Percentiles rank a stretch among this genome's conserved stretches.
Conservation (phyloP, 1,140 invertebrate species). For the Lepidostoma basale region DNA sequence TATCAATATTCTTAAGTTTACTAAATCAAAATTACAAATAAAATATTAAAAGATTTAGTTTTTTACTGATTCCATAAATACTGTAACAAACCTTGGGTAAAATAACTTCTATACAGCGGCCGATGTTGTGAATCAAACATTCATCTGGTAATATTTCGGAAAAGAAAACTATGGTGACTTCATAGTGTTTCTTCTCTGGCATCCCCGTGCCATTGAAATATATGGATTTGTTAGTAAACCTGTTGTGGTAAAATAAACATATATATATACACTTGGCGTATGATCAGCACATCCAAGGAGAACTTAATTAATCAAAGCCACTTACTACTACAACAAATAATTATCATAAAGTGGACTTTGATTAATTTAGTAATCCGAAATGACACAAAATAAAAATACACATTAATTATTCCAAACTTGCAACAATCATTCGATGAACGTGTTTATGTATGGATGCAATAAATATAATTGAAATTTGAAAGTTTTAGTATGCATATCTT, state of each 20-base stretch:
- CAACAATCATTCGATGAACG: no score
- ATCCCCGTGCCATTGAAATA: slow-evolving; percentile 86
- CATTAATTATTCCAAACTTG: no score
- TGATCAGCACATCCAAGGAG: no score
- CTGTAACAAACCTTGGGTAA: slow-evolving; percentile 59
- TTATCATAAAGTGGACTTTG: no score
- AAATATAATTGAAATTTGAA: no score
- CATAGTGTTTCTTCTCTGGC: slow-evolving; percentile 83
- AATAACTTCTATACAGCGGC: slow-evolving; percentile 79
- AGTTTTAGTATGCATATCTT: no score
- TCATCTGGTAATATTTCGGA: slow-evolving; percentile 83
- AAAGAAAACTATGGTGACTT: slow-evolving; percentile 83
- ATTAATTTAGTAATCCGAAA: no score
- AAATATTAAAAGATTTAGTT: neutral
- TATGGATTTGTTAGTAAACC: slow-evolving; percentile 53
- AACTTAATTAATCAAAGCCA: no score
- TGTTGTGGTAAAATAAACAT: slow-evolving; percentile 9
- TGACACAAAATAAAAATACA: no score
- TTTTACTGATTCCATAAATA: neutral
- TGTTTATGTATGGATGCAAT: no score
- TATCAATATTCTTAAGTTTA: neutral
- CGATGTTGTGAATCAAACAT: slow-evolving; percentile 69
- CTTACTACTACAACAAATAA: no score
- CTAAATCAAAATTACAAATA: neutral
- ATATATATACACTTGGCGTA: neutral